Percentiles rank a stretch among this genome's conserved stretches.
These are phyloP conservation scores for Pantelozetes paolii DNA, from an alignment of 2,888 invertebrate genomes.

Conservation along the genomic window DNA sequence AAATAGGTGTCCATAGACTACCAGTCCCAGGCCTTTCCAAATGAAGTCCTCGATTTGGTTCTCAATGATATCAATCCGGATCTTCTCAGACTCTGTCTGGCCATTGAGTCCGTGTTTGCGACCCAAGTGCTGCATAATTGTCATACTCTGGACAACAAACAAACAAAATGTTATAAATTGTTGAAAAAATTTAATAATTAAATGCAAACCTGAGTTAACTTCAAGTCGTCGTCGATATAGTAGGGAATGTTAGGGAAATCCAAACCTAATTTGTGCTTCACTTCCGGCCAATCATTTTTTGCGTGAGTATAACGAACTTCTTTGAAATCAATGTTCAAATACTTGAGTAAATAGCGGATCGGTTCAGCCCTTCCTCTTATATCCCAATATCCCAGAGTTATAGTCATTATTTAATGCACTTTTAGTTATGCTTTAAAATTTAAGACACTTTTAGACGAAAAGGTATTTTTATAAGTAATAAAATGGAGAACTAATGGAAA, in stretches of 20 bases:
- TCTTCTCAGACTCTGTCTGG: conserved; percentile 31
- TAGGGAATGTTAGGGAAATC: conserved; percentile 54
- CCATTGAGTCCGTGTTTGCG: conserved; percentile 45
- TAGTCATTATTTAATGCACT: background rate
- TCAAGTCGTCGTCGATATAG: conserved; percentile 53
- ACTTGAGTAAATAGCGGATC: conserved; percentile 53
- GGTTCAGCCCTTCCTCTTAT: conserved; percentile 47
- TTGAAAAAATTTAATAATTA: background rate
- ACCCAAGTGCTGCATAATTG: conserved; percentile 47
- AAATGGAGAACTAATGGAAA: too few species aligned
- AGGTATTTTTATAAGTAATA: too few species aligned
- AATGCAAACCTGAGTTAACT: conserved; percentile 49
- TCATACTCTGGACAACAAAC: conserved; percentile 28
- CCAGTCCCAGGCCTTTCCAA: background rate
- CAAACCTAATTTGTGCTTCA: conserved; percentile 52
- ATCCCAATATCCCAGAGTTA: conserved; percentile 46
- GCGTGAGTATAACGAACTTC: conserved; percentile 52
- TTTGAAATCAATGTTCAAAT: conserved; percentile 54
- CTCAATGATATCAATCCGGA: background rate
- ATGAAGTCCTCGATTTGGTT: background rate
- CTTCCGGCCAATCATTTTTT: conserved; percentile 50
- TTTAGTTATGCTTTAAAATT: too few species aligned
- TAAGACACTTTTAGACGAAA: too few species aligned
- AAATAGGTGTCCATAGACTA: background rate
- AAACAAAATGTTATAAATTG: background rate